A percentile compares a stretch with the other conserved stretches of the same genome.
Conservation (phyloP, 2,797 vertebrate species). For the Neoniphon sammara region DNA sequence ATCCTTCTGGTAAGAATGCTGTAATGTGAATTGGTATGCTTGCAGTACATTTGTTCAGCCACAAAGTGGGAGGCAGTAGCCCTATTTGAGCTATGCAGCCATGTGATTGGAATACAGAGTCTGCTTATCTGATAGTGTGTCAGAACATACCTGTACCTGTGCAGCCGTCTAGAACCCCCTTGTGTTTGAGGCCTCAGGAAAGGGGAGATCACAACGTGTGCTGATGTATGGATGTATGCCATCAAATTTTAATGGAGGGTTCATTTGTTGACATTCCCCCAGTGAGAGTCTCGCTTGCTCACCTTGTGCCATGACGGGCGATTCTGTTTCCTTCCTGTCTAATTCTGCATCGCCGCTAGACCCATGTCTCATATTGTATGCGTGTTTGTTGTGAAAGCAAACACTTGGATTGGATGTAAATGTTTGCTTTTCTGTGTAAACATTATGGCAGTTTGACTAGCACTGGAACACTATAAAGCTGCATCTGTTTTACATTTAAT, state of each 20-base stretch:
- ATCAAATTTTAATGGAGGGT: conserved; percentile 69
- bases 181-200: conserved; percentile 40
- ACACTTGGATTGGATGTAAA: conserved; percentile 34
- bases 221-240: conserved; percentile 59
- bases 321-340: conserved; percentile 36
- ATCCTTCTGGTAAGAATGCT: not conserved
- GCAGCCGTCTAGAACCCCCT: conserved; percentile 13
- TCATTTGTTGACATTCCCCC: conserved; percentile 61
- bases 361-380: conserved; percentile 20
- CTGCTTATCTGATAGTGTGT: conserved; percentile 51
- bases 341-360: not conserved
- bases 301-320: conserved; percentile 32
- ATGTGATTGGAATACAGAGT: conserved; percentile 66
- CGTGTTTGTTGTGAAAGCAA: conserved; percentile 52
- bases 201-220: conserved; percentile 37
- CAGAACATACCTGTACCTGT: conserved; percentile 45
- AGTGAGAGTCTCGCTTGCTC: conserved; percentile 34
- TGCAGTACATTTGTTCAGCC: conserved; percentile 33
- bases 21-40: conserved; percentile 41
- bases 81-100: conserved; percentile 30
- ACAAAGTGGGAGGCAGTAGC: conserved; percentile 23
- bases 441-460: conserved; percentile 50
- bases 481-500: conserved; percentile 39
- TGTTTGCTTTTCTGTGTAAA: conserved; percentile 53
- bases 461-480: conserved; percentile 7